A percentile compares a stretch with the other conserved stretches of the same genome.
Conservation (phyloP, 2,888 invertebrate genomes). For the Adela reaumurella region DNA sequence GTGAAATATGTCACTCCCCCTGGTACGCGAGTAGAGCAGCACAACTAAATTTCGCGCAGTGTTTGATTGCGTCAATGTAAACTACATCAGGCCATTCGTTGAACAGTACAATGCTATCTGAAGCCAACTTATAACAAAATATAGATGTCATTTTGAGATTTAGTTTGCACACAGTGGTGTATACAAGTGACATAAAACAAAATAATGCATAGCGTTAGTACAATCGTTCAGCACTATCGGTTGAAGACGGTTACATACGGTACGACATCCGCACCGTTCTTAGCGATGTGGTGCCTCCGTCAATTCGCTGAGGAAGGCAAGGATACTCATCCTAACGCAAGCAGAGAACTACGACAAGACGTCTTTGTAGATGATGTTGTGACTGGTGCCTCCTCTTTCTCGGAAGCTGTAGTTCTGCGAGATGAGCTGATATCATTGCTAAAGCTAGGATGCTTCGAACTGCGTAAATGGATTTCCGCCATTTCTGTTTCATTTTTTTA, state of each 20-base stretch:
- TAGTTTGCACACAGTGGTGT: no score
- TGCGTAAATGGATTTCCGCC: not conserved
- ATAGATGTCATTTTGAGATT: no score
- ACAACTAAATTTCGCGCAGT: no score
- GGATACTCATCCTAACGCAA: not conserved
- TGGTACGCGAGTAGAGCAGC: no score
- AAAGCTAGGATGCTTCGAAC: not conserved
- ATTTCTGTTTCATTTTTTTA: no score
- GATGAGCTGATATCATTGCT: not conserved
- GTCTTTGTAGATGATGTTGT: not conserved
- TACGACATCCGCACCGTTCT: not conserved
- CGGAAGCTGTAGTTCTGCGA: not conserved
- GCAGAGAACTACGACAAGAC: not conserved
- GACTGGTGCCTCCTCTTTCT: not conserved
- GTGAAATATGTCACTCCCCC: no score
- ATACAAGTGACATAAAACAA: not conserved
- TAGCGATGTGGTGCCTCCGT: not conserved
- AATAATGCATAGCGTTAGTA: not conserved
- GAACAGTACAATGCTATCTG: no score
- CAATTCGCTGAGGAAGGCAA: not conserved
- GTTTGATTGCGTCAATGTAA: no score
- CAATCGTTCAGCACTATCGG: not conserved
- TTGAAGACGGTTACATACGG: slow-evolving; percentile 1
- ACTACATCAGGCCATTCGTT: no score
- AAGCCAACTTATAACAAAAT: no score